phyloP scores from a whole-genome alignment of 30 jellyfish, hydroid and myxozoan species.

The Nemopilema nomurai region DNA sequence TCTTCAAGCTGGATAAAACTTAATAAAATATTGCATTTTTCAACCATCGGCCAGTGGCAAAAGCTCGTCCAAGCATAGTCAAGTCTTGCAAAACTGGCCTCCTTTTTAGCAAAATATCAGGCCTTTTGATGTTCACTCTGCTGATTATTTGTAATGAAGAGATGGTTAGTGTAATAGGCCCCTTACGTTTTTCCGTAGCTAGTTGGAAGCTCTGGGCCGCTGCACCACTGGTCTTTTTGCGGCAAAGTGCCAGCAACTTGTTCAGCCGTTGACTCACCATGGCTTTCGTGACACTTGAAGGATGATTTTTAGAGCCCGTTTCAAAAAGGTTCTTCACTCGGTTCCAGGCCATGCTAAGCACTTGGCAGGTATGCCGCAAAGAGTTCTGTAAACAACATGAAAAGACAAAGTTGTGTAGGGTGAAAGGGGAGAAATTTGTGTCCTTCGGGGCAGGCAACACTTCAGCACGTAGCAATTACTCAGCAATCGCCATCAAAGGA shows the following conservation, averaged over 20 bases:
- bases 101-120: too few relatives aligned
- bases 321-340: not conserved
- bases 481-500: not conserved
- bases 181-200: too few relatives aligned
- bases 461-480: not conserved
- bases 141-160: too few relatives aligned
- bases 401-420: constrained; percentile 7
- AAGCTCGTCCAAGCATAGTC: too few relatives aligned
- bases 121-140: too few relatives aligned
- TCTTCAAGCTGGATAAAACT: too few relatives aligned
- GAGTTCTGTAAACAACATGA: constrained; percentile 41
- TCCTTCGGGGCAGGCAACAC: constrained; percentile 11
- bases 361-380: constrained; percentile 52
- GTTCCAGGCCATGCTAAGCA: constrained; percentile 16
- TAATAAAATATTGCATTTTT: too few relatives aligned
- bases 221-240: too few relatives aligned
- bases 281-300: not conserved
- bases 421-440: not conserved
- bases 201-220: too few relatives aligned
- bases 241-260: not conserved
- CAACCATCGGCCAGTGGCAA: too few relatives aligned
- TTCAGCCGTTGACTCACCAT: not conserved
- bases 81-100: too few relatives aligned
- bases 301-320: not conserved
- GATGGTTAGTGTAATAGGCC: too few relatives aligned